These are phyloP conservation scores for Nephotettix cincticeps DNA, from an alignment of 1,140 invertebrate genomes.

Conservation along the genomic window DNA sequence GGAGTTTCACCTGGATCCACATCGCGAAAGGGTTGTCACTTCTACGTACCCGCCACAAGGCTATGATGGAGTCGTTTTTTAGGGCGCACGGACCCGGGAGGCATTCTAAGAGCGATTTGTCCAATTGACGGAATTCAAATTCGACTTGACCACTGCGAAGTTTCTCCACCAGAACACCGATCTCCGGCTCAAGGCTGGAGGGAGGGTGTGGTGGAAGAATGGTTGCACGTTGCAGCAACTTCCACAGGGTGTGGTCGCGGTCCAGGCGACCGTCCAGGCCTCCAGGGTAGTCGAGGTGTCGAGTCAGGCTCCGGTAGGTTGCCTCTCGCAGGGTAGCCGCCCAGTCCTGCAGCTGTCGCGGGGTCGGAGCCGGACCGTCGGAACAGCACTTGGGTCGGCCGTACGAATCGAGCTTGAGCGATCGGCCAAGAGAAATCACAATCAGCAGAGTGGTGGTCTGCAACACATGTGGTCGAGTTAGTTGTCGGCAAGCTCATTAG, in stretches of 20 bases:
- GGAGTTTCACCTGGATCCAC: conserved; percentile 32
- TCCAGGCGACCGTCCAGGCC: conserved; percentile 36
- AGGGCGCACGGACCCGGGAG: conserved; percentile 6
- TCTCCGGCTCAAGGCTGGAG: conserved; percentile 3
- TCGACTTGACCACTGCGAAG: not conserved
- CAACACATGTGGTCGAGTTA: not conserved
- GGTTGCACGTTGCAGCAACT: conserved; percentile 29
- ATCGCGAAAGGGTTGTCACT: conserved; percentile 26
- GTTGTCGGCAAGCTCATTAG: too few relatives aligned
- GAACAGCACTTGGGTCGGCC: not conserved
- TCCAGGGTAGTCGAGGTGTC: conserved; percentile 32
- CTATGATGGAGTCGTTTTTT: conserved; percentile 23
- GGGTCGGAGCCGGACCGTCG: not conserved
- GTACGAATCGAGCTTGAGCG: not conserved
- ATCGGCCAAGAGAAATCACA: not conserved
- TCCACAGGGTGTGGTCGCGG: conserved; percentile 34
- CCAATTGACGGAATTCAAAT: conserved; percentile 32
- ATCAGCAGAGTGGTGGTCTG: not conserved
- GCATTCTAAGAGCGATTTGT: conserved; percentile 25
- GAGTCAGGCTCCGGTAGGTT: conserved; percentile 34
- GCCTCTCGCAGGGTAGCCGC: conserved; percentile 32
- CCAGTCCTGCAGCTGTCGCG: conserved; percentile 24
- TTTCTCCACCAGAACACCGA: conserved; percentile 26
- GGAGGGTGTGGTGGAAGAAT: conserved; percentile 2
- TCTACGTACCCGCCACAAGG: conserved; percentile 34